Conservation (phyloP, 2,888 invertebrate species). For the Glaucopsyche alexis region DNA sequence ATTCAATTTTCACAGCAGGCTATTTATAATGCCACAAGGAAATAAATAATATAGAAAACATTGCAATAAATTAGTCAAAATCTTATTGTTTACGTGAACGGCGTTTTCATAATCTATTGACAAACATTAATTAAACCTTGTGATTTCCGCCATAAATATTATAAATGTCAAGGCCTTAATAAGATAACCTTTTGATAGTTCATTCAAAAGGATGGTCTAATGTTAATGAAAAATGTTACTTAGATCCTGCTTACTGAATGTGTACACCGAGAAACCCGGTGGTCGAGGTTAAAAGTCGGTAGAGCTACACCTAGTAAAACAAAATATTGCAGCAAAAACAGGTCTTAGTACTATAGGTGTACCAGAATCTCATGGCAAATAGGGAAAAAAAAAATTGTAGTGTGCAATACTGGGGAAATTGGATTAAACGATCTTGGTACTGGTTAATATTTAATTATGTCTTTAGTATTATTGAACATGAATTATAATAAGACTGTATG, state of each 20-base stretch:
- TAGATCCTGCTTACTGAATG: neutral
- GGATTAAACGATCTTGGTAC: no score
- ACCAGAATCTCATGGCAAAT: no score
- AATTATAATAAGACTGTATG: no score
- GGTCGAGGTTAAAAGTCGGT: no score
- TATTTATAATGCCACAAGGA: neutral
- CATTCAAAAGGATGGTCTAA: conserved; percentile 6
- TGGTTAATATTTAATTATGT: no score
- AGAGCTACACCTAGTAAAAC: no score
- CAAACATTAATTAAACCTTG: conserved; percentile 21
- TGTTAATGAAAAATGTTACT: conserved; percentile 3
- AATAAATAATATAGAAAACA: conserved; percentile 20
- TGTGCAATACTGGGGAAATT: no score
- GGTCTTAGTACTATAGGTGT: no score
- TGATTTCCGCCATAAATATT: conserved; percentile 23
- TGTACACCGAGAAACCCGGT: neutral
- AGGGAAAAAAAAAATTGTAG: no score
- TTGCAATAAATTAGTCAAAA: conserved; percentile 6
- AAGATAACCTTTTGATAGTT: conserved; percentile 21
- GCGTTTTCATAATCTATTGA: neutral
- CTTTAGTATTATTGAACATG: no score
- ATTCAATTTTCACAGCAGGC: neutral
- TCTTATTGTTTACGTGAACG: conserved; percentile 2
- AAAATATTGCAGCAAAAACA: no score
- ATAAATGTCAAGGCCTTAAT: conserved; percentile 22